These are phyloP conservation scores for Benitochromis conjunctus DNA, from an alignment of 2,113 vertebrate species.

Conservation along the genomic window DNA sequence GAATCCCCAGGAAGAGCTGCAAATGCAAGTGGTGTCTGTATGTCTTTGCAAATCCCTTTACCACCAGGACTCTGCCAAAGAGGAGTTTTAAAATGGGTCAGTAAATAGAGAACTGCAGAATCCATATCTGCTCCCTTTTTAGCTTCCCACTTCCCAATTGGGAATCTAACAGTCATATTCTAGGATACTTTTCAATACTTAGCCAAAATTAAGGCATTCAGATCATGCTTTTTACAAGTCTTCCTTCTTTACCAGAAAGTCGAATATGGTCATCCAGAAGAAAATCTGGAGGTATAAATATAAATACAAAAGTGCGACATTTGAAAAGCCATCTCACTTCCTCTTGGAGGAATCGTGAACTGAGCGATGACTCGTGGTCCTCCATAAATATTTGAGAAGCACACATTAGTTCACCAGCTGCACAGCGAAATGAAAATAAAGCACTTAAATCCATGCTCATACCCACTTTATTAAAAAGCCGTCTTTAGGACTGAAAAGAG, in stretches of 20 bases:
- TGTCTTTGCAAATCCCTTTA: neutral
- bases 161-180: neutral
- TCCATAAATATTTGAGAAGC: constrained; percentile 68
- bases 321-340: neutral
- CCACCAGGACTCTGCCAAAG: neutral
- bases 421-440: constrained; percentile 55
- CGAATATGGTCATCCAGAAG: neutral
- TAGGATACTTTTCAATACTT: neutral
- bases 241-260: neutral
- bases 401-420: constrained; percentile 35
- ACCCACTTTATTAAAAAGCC: constrained; percentile 59
- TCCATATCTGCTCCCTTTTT: neutral
- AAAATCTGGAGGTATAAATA: neutral
- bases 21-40: neutral
- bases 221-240: neutral
- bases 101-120: neutral
- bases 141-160: neutral
- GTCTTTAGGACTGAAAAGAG: constrained; percentile 5
- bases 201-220: neutral
- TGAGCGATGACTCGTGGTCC: neutral
- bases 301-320: neutral
- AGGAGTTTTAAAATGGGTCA: neutral
- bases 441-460: constrained; percentile 46
- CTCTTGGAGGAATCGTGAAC: neutral
- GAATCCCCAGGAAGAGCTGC: neutral